A percentile compares a stretch with the other conserved stretches of the same genome.
Evolutionary conservation across 2,797 vertebrate genomes (phyloP).

Genomic region (Salarias fasciatus): DNA sequence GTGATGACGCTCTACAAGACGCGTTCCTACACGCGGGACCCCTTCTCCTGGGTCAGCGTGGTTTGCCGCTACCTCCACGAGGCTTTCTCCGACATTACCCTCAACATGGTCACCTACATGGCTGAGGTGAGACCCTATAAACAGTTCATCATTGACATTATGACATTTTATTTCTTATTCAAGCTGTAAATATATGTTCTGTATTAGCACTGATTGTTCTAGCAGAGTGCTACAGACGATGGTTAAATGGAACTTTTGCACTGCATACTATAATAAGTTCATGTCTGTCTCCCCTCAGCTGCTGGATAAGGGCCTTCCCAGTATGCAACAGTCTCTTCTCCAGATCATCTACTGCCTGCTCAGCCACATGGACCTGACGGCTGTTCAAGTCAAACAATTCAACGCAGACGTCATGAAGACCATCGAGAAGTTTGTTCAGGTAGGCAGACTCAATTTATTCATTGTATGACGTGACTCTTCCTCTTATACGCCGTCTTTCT

Average conservation of each 20-base stretch:
- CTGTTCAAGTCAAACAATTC: constrained; percentile 94
- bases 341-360: constrained; percentile 98
- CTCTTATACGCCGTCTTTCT: no score
- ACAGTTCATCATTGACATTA: neutral
- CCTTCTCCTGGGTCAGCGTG: constrained; percentile 96
- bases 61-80: constrained; percentile 98
- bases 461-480: no score
- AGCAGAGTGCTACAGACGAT: no score
- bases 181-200: no score
- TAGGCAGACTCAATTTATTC: constrained; percentile 56
- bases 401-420: constrained; percentile 96
- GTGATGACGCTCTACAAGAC: constrained; percentile 99
- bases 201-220: no score
- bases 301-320: constrained; percentile 95
- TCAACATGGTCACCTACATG: constrained; percentile 97
- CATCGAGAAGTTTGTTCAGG: constrained; percentile 99
- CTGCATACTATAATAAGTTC: neutral
- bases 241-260: no score
- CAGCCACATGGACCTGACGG: constrained; percentile 95
- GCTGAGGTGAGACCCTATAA: constrained; percentile 85
- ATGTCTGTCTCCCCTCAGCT: constrained; percentile 77
- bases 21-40: constrained; percentile 95
- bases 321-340: constrained; percentile 95
- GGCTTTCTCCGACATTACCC: constrained; percentile 93
- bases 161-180: neutral